These are phyloP conservation scores for Sclerurus mexicanus DNA, from an alignment of 2,113 vertebrate genomes.

Conservation along the genomic window DNA sequence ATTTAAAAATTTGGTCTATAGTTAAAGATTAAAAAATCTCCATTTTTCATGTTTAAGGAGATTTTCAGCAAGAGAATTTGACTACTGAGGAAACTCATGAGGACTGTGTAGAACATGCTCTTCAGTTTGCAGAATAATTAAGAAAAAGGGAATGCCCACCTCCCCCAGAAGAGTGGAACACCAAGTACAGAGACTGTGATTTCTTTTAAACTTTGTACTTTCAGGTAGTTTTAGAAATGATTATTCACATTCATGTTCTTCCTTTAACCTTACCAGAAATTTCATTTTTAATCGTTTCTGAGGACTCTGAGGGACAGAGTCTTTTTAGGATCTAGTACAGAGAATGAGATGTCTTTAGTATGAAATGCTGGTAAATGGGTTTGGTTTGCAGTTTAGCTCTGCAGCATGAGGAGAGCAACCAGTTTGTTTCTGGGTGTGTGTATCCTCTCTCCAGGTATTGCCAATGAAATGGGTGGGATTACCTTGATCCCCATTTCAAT, in stretches of 20 bases:
- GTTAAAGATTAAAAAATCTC: background rate
- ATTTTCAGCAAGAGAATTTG: background rate
- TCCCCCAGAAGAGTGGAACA: background rate
- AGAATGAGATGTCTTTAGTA: background rate
- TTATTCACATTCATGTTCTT: background rate
- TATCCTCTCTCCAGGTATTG: conserved; percentile 72
- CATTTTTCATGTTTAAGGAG: background rate
- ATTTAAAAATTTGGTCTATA: background rate
- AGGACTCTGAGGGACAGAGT: background rate
- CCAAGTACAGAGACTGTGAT: background rate
- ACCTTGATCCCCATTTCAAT: conserved; percentile 83
- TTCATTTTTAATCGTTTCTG: background rate
- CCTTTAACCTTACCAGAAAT: background rate
- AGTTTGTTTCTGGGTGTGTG: background rate
- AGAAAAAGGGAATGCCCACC: background rate
- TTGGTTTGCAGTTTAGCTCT: background rate
- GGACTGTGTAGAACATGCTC: background rate
- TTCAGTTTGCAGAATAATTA: background rate
- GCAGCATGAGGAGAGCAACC: background rate
- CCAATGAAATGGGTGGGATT: conserved; percentile 77
- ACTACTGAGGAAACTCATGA: background rate
- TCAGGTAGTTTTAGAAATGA: background rate
- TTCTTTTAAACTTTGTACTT: background rate
- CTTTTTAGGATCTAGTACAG: background rate
- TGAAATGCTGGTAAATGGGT: background rate